Base-by-base conservation (phyloP, 1,140 invertebrate species). In the Pseudomyrmex dendroicus region DNA sequence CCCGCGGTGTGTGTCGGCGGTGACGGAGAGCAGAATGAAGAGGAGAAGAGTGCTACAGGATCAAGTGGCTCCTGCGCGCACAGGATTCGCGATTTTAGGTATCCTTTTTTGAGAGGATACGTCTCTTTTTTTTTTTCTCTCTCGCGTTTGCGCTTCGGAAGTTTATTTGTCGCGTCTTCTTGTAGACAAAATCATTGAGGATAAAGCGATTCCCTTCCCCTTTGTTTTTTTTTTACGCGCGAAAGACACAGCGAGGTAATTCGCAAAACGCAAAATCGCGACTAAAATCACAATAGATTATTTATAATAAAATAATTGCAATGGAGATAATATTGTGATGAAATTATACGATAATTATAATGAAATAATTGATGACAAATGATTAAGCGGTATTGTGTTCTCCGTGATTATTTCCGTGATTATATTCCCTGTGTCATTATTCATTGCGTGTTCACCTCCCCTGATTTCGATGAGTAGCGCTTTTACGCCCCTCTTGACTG, bases 41-140 rank as follows among this genome's bases (percentile, higher is more conserved):
- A 25, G 74, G 67, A 84, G 74, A 87, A 50, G 68, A 80, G 82
- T 86, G 59, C 68, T 70, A 86, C 80, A 25, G 64, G 77, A 82
- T 87, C 82, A 76, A 87, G 85, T 84, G 82, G 76, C 64, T 83
- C 35, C 84, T 25, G 59, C 13, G 67, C 17, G 17, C n/a, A 62
- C 54, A 63, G 52, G 61, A 35, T 35, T 35, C 56, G 17, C 70
- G 20, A 56, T 74, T 64, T 25, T 54, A 70, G 44, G 20, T 48
- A 80, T 20, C 54, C 76, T 72, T 80, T 80, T 80, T 25, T 1
- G 50, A 50, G 50, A 50, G 12, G 12, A 17, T 25, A 66, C 76
- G 44, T 70, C 8, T 66, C 44, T 66, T 22, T 57, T 56, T 22
- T 57, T 56, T 62, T 61, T n/a, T 5, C 20, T n/a, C 20, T 63